phyloP scores from a whole-genome alignment of 2,888 invertebrate genomes.

The Adineta ricciae region DNA sequence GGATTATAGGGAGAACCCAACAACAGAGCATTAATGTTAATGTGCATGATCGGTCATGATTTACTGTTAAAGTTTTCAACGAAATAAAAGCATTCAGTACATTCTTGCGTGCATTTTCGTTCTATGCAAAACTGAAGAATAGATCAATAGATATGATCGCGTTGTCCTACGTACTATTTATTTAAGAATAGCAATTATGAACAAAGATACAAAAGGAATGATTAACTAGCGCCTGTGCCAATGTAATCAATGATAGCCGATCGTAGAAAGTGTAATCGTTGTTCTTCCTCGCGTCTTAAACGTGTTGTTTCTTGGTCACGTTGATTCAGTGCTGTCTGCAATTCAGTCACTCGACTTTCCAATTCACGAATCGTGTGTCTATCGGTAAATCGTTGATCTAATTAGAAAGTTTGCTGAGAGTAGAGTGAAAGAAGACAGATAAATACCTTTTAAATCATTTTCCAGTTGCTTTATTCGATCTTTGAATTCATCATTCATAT shows the following conservation, averaged over 20 bases:
- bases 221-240: neutral
- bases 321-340: neutral
- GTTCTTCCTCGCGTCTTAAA: neutral
- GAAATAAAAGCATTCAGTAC: too few species aligned
- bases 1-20: neutral
- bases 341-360: neutral
- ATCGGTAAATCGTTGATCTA: neutral
- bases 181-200: too few species aligned
- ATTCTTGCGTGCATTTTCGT: too few species aligned
- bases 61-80: too few species aligned
- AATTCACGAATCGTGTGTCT: neutral
- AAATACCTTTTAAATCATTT: conserved; percentile 26
- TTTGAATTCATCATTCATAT: conserved; percentile 22
- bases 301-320: neutral
- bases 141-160: too few species aligned
- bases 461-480: conserved; percentile 21
- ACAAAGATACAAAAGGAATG: too few species aligned
- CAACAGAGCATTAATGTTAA: neutral
- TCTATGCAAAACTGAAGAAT: too few species aligned
- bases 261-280: neutral
- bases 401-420: too few species aligned
- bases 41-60: too few species aligned
- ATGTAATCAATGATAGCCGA: neutral
- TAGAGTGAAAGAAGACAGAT: too few species aligned
- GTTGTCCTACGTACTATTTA: too few species aligned